phyloP scores from a whole-genome alignment of 1,140 invertebrate genomes.

The Orchesella cincta region DNA sequence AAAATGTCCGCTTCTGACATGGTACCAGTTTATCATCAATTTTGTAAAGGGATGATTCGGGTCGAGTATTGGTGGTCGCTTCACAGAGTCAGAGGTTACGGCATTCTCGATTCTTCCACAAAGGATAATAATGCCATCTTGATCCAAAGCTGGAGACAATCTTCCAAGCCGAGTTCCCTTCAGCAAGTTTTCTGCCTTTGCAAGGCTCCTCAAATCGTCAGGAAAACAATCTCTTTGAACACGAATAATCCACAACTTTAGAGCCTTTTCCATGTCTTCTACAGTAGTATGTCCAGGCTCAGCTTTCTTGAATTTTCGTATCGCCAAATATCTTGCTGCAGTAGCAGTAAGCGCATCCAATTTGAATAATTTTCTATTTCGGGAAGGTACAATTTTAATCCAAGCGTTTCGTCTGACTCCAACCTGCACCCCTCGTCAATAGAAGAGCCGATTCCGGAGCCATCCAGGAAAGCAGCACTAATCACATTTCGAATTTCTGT shows the following conservation, averaged over 20 bases:
- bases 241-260: not conserved
- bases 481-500: not conserved
- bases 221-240: not conserved
- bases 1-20: not conserved
- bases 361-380: not conserved
- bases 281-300: not conserved
- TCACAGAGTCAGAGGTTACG: not conserved
- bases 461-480: not conserved
- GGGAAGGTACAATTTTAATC: not conserved
- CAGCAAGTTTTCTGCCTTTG: not conserved
- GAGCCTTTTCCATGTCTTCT: not conserved
- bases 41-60: not conserved
- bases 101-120: not conserved
- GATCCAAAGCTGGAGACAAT: constrained; percentile 7
- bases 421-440: no score
- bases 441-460: not conserved
- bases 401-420: not conserved
- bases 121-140: not conserved
- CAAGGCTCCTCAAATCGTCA: not conserved
- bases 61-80: not conserved
- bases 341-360: not conserved
- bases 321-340: not conserved
- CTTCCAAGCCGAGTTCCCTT: not conserved
- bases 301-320: not conserved
- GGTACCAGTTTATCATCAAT: not conserved